A percentile compares a stretch with the other conserved stretches of the same genome.
Conservation (phyloP, 2,797 vertebrate genomes). For the Lindbergichthys nudifrons region DNA sequence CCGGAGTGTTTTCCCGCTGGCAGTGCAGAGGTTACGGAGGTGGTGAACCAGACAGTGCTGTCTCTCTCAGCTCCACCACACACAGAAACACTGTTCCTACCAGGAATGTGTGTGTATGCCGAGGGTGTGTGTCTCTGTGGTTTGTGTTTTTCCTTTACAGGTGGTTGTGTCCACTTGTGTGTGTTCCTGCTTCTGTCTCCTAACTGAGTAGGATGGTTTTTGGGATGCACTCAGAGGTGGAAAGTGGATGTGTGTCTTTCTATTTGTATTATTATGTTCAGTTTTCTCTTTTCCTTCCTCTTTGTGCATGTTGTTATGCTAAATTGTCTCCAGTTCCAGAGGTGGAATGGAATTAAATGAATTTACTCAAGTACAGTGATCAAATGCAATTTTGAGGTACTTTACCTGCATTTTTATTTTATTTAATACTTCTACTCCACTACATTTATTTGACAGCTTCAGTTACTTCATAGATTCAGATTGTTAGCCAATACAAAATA, state of each 20-base stretch:
- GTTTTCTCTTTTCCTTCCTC: too few relatives aligned
- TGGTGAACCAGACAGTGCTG: constrained; percentile 76
- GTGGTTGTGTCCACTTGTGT: constrained; percentile 74
- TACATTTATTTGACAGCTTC: too few relatives aligned
- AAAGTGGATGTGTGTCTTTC: constrained; percentile 4
- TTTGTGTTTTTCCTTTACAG: constrained; percentile 77
- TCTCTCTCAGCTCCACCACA: constrained; percentile 72
- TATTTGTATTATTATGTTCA: too few relatives aligned
- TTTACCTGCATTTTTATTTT: too few relatives aligned
- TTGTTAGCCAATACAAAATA: too few relatives aligned
- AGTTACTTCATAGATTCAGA: too few relatives aligned
- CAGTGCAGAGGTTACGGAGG: constrained; percentile 72
- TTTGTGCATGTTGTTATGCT: too few relatives aligned
- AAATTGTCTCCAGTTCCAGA: too few relatives aligned
- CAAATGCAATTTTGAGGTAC: too few relatives aligned
- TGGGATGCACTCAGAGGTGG: constrained; percentile 45
- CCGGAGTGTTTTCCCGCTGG: constrained; percentile 73
- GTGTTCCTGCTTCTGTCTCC: constrained; percentile 69
- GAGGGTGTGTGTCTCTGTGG: constrained; percentile 51
- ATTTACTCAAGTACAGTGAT: too few relatives aligned
- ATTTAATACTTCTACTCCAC: too few relatives aligned
- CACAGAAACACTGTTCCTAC: constrained; percentile 78
- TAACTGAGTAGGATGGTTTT: constrained; percentile 64
- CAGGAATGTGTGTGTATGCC: constrained; percentile 55
- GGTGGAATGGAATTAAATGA: too few relatives aligned